Base-by-base conservation (phyloP, 2,113 vertebrate genomes). In the Procavia capensis region DNA sequence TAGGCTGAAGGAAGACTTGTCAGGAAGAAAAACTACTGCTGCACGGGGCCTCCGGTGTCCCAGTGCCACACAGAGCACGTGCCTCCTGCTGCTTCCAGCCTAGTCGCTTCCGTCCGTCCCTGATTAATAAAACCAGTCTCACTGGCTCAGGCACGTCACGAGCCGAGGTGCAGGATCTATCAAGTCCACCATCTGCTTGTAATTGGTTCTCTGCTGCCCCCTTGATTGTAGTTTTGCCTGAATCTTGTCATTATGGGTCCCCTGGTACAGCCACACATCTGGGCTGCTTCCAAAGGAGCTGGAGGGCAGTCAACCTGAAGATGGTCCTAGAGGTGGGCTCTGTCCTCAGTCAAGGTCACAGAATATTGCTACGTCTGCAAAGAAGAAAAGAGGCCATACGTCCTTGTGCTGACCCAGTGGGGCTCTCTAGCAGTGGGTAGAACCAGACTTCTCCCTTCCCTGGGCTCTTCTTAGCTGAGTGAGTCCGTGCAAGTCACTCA, bases 141-240 rank as follows among this genome's bases (percentile, higher is more conserved):
- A 7, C 88, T 0, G 1, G 24, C 57, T 39, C 70, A 10, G 16
- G 70, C 76, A 45, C 10, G 3, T 29, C 25, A 79, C 10, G 10
- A 86, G 31, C 61, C 6, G 50, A 14, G 0, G 50, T 34, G 31
- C 45, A 64, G 16, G 36, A 34, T 61, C 85, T 72, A 41, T 91
- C 79, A 84, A 79, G 91, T 59, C 91, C 31, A 25, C 94, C 96
- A 97, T 95, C 97, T 96, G 97, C 78, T 97, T 85, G 36, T 63
- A 87, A 87, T 87, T 1, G 0, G 43, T 34, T 91, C 92, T 63
- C n/a, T 19, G 17, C 43, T 78, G 70, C 59, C 83, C 64, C 89
- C 95, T 82, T 81, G 75, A 87, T 78, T 70, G 83, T 29, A 25
- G 45, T 92, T 93, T 96, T 88, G 80, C 75, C 36, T 0, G 22